Evolutionary conservation across 2,888 invertebrate species (phyloP).

Genomic region (Dusona sp.): DNA sequence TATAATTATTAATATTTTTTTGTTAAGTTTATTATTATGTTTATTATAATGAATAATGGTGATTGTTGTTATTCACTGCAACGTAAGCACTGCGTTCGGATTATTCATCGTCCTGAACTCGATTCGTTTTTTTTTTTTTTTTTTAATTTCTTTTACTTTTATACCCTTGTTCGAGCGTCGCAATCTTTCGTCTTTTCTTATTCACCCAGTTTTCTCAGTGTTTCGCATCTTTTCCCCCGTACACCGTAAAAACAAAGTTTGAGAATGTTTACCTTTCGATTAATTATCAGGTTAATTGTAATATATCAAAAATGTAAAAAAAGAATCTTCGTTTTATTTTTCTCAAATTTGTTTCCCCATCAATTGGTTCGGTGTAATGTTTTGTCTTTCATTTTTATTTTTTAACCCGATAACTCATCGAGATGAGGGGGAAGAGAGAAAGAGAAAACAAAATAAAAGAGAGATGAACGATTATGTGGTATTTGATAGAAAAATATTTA

Average conservation of each 20-base stretch:
- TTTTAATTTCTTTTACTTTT: not conserved
- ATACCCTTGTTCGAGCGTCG: slow-evolving; percentile 6
- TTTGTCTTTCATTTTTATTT: not conserved
- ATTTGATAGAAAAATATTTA: slow-evolving; percentile 67
- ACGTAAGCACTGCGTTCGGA: slow-evolving; percentile 25
- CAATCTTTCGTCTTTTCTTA: not conserved
- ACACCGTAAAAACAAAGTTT: not conserved
- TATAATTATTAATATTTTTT: slow-evolving; percentile 38
- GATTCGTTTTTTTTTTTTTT: slow-evolving; percentile 14
- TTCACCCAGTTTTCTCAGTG: not conserved
- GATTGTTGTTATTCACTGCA: slow-evolving; percentile 34
- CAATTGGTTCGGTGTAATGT: too few relatives aligned
- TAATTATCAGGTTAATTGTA: not conserved
- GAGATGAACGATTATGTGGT: slow-evolving; percentile 28
- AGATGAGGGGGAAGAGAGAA: not conserved
- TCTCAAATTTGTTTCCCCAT: not conserved
- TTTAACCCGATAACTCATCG: not conserved
- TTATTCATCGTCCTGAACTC: slow-evolving; percentile 42
- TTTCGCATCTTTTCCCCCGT: not conserved
- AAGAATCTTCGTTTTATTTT: not conserved
- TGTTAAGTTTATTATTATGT: not conserved
- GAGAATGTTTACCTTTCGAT: not conserved
- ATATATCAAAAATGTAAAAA: not conserved
- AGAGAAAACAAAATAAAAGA: slow-evolving; percentile 3
- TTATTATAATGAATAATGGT: slow-evolving; percentile 43